Base-by-base conservation (phyloP, 2,797 vertebrate genomes). In the Vireo griseus region DNA sequence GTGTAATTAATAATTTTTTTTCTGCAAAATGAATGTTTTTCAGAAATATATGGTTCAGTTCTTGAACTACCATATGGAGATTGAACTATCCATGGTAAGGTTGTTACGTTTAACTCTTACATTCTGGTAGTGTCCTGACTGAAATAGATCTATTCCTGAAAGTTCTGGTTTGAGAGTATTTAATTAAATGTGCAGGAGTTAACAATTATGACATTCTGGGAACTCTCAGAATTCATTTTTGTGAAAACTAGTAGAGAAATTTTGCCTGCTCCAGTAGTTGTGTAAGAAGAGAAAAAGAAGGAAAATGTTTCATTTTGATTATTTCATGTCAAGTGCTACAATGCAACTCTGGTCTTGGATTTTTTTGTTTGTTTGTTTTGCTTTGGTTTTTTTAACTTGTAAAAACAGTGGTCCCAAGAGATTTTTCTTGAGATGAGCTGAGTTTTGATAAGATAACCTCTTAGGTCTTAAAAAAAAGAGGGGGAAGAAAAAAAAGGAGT, bases 401-500 rank as follows among this genome's bases (percentile, higher is more conserved):
- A 9, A 54, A 63, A 59, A 4, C 8, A 31, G 26, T 62, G 3
- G 2, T 31, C 48, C 16, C 3, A 16, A 20, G 59, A 48, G 11
- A 2, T 74, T 78, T 14, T 92, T 90, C 6, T 81, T 74, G 9
- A 28, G 16, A 9, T 84, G 40, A 76, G 42, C 13, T 67, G 47
- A 44, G 7, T 85, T 89, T 68, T 33, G n/a, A 0, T 33, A 48
- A 52, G 9, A 22, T 22, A 62, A 48, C 2, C 3, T 66, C 7
- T 47, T 51, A 18, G 3, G 6, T 57, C 9, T 86, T 44, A 13
- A 28, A 48, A 55, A 15, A 21, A 7, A 11, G 1, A 10, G 5
- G 10, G 2, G 7, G 3, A 6, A 1, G 1, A 8, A 26, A 20
- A 26, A 39, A 35, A 35, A 15, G 2, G 7, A 10, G 10, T 1